phyloP scores from a whole-genome alignment of 2,888 invertebrate genomes.

The Mesochorus sp. region DNA sequence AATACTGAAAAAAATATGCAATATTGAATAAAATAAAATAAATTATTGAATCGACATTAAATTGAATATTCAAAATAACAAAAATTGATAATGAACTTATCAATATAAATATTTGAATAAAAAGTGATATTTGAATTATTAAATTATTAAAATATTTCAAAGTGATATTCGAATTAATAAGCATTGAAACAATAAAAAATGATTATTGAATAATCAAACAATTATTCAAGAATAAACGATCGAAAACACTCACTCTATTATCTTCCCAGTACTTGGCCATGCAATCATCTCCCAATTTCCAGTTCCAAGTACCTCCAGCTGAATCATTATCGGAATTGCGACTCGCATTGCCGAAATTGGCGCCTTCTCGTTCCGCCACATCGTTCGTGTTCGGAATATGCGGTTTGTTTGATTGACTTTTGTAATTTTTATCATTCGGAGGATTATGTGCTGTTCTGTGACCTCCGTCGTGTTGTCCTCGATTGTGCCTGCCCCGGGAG shows the following conservation, averaged over 20 bases:
- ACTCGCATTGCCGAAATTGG: slow-evolving; percentile 66
- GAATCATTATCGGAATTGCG: slow-evolving; percentile 69
- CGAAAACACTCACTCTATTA: slow-evolving; percentile 86
- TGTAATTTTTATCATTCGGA: slow-evolving; percentile 70
- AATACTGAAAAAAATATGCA: too few relatives aligned
- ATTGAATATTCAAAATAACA: too few relatives aligned
- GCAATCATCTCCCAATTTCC: slow-evolving; percentile 92
- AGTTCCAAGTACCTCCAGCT: slow-evolving; percentile 81
- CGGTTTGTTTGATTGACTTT: slow-evolving; percentile 70
- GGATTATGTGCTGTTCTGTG: slow-evolving; percentile 61
- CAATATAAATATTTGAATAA: too few relatives aligned
- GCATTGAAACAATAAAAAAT: too few relatives aligned
- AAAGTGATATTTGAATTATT: too few relatives aligned
- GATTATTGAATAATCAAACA: not conserved
- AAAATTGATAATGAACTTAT: too few relatives aligned
- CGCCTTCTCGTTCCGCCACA: not conserved
- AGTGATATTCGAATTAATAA: too few relatives aligned
- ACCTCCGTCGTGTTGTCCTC: slow-evolving; percentile 68
- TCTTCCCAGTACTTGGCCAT: slow-evolving; percentile 97
- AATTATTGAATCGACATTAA: too few relatives aligned
- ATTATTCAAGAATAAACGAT: slow-evolving; percentile 39
- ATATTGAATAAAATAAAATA: too few relatives aligned
- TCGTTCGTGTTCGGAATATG: slow-evolving; percentile 43
- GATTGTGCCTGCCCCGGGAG: slow-evolving; percentile 70
- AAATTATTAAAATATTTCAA: too few relatives aligned